Evolutionary conservation across 2,888 invertebrate species (phyloP), one percentile per base, ranked within the genome.

Genomic region (Napeogenes sylphis): DNA sequence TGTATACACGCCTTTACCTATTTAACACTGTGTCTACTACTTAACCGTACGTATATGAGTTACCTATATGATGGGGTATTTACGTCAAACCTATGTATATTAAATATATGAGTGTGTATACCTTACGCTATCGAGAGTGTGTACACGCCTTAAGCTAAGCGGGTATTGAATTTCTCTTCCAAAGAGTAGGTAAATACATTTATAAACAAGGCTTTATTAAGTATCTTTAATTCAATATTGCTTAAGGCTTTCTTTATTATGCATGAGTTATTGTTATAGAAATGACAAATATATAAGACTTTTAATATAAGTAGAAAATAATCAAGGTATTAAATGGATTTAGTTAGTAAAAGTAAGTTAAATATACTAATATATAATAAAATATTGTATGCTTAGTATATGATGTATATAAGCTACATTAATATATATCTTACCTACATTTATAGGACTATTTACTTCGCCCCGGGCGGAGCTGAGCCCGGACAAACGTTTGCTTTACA

Each of bases 401-500:
- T 21, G 21, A 21, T 21, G 21, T 21, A 21, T 21, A 21, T 21
- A 21, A 21, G 21, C 21, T 21, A 38, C 13, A 42, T 54, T 47
- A 62, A 60, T 47, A 55, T 62, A 53, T 55, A 63, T 3, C 10
- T 30, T 51, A 21, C 21, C 30, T 51, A 51, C 45, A 54, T 59
- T 56, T 55, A 59, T 47, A 66, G 69, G 69, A 77, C 76, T 85
- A 83, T 84, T 84, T 85, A 83, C 84, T 72, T 84, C 80, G 83
- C 83, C 78, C 74, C 75, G 77, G 77, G 81, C 75, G 74, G 77
- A 71, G 75, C 74, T 70, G 71, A 68, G 75, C 77, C 78, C 81
- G 82, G 85, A 77, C 85, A 83, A 85, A 84, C 87, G 85, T 87
- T 88, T 86, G 85, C 87, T 80, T 85, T 87, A 84, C 86, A 81